Evolutionary conservation across 2,113 vertebrate species (phyloP).

Genomic region (Coturnix japonica): DNA sequence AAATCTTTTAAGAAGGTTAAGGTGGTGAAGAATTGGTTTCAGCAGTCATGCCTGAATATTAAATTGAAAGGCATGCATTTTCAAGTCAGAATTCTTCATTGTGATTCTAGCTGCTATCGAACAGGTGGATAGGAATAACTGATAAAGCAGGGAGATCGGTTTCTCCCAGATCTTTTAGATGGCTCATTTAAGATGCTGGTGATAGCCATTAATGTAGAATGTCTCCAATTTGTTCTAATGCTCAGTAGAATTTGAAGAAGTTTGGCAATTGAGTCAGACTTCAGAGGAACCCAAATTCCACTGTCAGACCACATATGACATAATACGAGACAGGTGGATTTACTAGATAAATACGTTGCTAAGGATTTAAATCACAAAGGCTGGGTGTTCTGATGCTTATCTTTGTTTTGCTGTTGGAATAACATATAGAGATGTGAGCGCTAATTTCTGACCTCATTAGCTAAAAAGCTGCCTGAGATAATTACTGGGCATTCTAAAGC

Average conservation of each 20-base stretch:
- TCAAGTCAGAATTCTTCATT: neutral
- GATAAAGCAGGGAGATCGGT: neutral
- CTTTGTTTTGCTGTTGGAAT: neutral
- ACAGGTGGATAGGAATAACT: neutral
- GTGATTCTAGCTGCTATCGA: neutral
- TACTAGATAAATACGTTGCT: neutral
- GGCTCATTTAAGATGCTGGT: neutral
- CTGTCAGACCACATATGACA: neutral
- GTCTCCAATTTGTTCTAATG: neutral
- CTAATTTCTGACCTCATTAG: neutral
- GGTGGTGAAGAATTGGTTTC: slow-evolving; percentile 7
- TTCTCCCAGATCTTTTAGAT: neutral
- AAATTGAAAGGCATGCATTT: neutral
- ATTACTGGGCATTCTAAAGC: neutral
- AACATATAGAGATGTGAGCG: neutral
- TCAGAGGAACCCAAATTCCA: neutral
- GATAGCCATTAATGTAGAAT: neutral
- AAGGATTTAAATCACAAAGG: neutral
- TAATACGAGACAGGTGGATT: neutral
- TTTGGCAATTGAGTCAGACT: neutral
- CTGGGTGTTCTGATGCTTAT: neutral
- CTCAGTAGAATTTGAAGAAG: neutral
- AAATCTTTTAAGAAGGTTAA: slow-evolving; percentile 39
- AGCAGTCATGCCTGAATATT: neutral
- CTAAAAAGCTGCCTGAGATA: neutral